A percentile compares a stretch with the other conserved stretches of the same genome.
phyloP scores from a whole-genome alignment of 2,113 vertebrate species.

The Alouatta palliata region DNA sequence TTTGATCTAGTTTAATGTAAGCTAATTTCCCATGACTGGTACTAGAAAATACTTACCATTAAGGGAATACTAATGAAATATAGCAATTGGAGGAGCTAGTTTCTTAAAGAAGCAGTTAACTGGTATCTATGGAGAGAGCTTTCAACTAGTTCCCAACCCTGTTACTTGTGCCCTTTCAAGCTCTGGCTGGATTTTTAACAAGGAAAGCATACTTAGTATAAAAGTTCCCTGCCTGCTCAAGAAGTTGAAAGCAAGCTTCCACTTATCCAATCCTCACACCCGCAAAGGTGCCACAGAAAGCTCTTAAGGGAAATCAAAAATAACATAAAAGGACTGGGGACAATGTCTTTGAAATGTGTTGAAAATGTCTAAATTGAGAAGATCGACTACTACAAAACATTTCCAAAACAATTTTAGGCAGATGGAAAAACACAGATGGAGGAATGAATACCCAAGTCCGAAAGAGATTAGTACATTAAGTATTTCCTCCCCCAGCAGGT shows the following conservation, averaged over 20 bases:
- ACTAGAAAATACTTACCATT: neutral
- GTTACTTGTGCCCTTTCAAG: neutral
- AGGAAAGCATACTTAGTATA: neutral
- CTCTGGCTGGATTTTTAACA: neutral
- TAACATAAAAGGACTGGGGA: neutral
- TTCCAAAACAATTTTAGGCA: constrained; percentile 1
- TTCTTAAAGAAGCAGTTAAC: constrained; percentile 23
- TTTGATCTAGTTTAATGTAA: neutral
- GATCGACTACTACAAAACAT: neutral
- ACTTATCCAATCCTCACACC: neutral
- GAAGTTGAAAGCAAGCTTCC: neutral
- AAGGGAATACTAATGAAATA: neutral
- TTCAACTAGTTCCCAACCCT: neutral
- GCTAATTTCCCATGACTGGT: neutral
- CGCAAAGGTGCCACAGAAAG: neutral
- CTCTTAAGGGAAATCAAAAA: neutral
- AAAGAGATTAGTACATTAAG: neutral
- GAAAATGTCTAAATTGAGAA: neutral
- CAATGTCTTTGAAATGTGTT: neutral
- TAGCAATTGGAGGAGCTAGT: neutral
- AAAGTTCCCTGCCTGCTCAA: neutral
- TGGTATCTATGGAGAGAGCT: neutral
- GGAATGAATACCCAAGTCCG: neutral
- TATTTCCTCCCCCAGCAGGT: neutral
- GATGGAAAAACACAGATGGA: neutral